Percentiles rank a stretch among this genome's conserved stretches.
phyloP scores from a whole-genome alignment of 2,113 vertebrate species.

The Apistogramma diplotaenia region DNA sequence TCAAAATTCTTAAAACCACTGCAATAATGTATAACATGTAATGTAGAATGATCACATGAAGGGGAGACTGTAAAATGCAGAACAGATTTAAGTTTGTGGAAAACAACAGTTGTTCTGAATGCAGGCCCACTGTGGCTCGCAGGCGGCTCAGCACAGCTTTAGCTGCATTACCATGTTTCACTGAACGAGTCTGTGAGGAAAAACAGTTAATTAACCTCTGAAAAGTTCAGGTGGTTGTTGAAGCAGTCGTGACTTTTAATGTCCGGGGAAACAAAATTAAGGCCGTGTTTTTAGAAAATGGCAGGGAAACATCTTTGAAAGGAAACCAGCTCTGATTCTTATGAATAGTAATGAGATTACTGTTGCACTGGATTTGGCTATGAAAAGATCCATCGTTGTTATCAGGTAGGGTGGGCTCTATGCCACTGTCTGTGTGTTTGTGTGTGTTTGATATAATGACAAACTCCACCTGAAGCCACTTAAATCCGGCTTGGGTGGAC shows the following conservation, averaged over 20 bases:
- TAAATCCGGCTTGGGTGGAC: constrained; percentile 16
- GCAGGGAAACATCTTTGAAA: neutral
- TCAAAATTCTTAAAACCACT: accelerated
- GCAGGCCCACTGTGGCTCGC: neutral
- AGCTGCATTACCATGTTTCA: neutral
- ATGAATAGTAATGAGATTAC: constrained; percentile 27
- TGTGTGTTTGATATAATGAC: neutral
- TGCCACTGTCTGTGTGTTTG: neutral
- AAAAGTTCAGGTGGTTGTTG: neutral
- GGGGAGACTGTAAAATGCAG: neutral
- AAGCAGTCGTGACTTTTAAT: neutral
- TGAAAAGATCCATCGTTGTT: neutral
- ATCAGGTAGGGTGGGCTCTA: neutral
- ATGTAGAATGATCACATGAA: neutral
- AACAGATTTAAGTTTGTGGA: neutral
- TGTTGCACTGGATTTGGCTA: neutral
- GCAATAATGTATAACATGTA: neutral
- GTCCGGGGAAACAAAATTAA: neutral
- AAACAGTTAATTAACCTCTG: neutral
- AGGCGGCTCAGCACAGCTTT: neutral
- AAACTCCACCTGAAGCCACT: constrained; percentile 40
- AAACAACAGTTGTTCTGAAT: neutral
- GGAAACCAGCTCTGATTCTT: neutral
- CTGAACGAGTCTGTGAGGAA: neutral
- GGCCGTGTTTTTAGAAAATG: neutral